Base-by-base conservation (phyloP, 1,140 invertebrate species). In the Sinonovacula constricta region DNA sequence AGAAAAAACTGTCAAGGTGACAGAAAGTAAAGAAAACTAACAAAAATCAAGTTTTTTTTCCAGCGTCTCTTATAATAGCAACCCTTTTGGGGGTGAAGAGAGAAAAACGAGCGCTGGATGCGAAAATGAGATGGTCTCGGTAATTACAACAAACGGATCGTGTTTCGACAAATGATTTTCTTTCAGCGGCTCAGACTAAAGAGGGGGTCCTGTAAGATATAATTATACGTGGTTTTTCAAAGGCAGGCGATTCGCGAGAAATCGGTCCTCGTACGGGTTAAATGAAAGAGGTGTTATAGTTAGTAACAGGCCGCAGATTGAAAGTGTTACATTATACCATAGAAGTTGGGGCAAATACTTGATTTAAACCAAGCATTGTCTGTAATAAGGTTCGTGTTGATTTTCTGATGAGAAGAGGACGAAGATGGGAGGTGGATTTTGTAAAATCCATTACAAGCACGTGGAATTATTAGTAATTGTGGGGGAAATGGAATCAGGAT, bases 121-220 rank as follows among this genome's bases (percentile, higher is more conserved):
- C 45, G 45, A 30, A 51, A 34, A 53, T 36, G 53, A 30, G n/a
- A 36, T 34, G 39, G 53, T 34, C 45, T 70, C 18, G 18, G 45
- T 12, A 70, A 70, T 59, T 54, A 56, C 49, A 54, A 33, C 54
- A 70, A 70, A 56, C 68, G 68, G 31, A 18, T 57, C 33, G 33
- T 33, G 45, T 59, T 70, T 70, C 56, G 34, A 70, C 30, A 57
- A 70, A 57, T 45, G 56, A 57, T 70, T 59, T 36, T 59, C 68
- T 36, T 34, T 28, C 28, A 59, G 39, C 45, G 26, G 53, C 36
- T 45, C 45, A 45, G 56, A 59, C 22, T 36, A 31, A 30, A 22
- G 3, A n/a, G 26, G 68, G 68, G 68, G 53, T 39, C 34, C 49
- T 24, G 18, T 45, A 30, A 26, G 56, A 70, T 70, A 59, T 70